These are phyloP conservation scores for Grus americana DNA, from an alignment of 2,113 vertebrate species.

Conservation along the genomic window DNA sequence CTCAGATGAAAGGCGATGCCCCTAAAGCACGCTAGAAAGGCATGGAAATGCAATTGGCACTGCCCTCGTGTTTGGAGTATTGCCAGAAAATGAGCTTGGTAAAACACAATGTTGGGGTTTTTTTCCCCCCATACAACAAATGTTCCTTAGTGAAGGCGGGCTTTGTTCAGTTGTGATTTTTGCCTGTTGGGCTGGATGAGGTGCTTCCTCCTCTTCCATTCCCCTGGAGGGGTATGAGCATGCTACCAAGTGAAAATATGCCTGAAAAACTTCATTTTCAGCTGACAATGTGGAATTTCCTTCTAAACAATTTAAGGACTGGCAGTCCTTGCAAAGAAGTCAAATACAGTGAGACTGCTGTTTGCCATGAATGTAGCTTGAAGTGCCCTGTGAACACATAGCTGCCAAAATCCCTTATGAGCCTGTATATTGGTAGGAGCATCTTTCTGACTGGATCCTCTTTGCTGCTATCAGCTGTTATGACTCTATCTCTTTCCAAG, in stretches of 20 bases:
- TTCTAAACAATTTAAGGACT: not conserved
- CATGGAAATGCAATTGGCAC: too few species aligned
- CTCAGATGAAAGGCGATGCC: not conserved
- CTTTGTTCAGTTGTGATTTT: not conserved
- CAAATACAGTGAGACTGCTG: not conserved
- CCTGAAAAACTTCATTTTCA: not conserved
- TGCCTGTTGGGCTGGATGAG: not conserved
- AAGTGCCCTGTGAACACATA: rapidly evolving
- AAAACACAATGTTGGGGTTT: not conserved
- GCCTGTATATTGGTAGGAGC: not conserved
- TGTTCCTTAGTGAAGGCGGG: not conserved
- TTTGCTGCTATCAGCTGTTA: not conserved
- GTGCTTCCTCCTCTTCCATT: not conserved
- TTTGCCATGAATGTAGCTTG: not conserved
- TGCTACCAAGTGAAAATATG: not conserved
- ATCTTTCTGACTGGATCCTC: not conserved
- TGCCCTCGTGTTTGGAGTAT: not conserved
- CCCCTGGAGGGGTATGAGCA: not conserved
- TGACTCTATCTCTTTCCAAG: not conserved
- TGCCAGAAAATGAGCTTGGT: not conserved
- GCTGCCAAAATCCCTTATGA: not conserved
- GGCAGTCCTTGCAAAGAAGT: not conserved
- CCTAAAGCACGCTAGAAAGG: not conserved
- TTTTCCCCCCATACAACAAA: too few species aligned
- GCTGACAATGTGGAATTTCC: not conserved